Evolutionary conservation across 1,140 invertebrate species (phyloP), one percentile per base, ranked within the genome.

Genomic region (Triops cancriformis): DNA sequence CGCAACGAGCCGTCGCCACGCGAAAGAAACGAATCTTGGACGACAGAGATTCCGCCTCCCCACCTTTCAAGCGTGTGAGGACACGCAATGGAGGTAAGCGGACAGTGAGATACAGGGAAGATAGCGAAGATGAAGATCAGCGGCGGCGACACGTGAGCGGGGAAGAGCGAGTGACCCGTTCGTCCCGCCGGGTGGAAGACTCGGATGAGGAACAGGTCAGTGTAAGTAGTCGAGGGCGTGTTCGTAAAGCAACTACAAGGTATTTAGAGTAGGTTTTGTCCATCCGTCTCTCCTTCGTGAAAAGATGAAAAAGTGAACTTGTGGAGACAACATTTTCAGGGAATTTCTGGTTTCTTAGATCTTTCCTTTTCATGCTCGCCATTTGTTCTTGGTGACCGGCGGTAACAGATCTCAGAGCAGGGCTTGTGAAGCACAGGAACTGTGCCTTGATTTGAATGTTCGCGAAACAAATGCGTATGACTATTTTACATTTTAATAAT

Each of bases 151-250:
- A 27, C 43, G 7, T 73, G 10, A 37, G 72, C 64, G 14, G 27
- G 23, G 72, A 78, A 41, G 72, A 72, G 31, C 37, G 45, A 2
- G 64, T 74, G 18, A 27, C 72, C 26, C n/a, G 42, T 26, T 18
- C 72, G 26, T 42, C 10, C 42, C 64, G 73, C 42, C 28, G 72
- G 14, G 74, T 37, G 26, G 75, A 77, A 42, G 73, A 81, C 78
- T 78, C 81, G 73, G 81, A 82, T 72, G 82, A 82, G 74, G 81
- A 85, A 43, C 80, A 80, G 75, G 81, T 91, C 80, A 87, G 88
- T 85, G 87, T 93, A 43, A 95, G 94, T 84, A 95, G 93, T 82
- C 87, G 94, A 42, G 94, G 94, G 7, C 87, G 94, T 45, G 88
- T 96, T 51, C 88, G 94, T 31, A 93, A 91, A 85, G 88, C 94